These are phyloP conservation scores for Catharus fuscescens DNA, from an alignment of 2,113 vertebrate genomes.

Conservation along the genomic window DNA sequence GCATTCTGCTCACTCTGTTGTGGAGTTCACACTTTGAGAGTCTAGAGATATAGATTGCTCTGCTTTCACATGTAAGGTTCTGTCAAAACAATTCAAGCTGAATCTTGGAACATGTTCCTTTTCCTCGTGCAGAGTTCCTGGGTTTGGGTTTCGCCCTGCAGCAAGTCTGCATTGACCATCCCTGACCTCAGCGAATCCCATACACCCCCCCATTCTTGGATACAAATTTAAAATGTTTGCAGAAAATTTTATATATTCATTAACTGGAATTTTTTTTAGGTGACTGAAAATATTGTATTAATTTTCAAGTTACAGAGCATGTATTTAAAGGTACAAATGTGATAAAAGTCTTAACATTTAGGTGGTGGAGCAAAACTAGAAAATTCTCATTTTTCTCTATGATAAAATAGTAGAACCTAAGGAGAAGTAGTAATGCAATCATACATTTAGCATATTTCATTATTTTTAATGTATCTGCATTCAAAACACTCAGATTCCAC, in stretches of 20 bases:
- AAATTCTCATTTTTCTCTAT: not conserved
- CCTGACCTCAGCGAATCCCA: not conserved
- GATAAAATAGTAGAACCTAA: not conserved
- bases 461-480: slow-evolving; percentile 44
- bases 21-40: slow-evolving; percentile 61
- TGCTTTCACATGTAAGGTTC: slow-evolving; percentile 11
- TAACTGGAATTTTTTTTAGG: not conserved
- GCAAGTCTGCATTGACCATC: not conserved
- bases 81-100: not conserved
- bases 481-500: slow-evolving; percentile 18
- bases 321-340: not conserved
- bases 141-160: not conserved
- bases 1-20: slow-evolving; percentile 71
- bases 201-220: not conserved
- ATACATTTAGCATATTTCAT: not conserved
- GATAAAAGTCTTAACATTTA: not conserved
- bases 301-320: not conserved
- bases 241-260: not conserved
- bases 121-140: not conserved
- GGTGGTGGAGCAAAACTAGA: not conserved
- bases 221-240: not conserved
- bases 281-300: not conserved
- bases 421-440: not conserved
- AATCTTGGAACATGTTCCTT: not conserved
- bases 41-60: slow-evolving; percentile 51